Conservation (phyloP, 2,113 vertebrate genomes). For the Xenotilapia flavipinnis region DNA sequence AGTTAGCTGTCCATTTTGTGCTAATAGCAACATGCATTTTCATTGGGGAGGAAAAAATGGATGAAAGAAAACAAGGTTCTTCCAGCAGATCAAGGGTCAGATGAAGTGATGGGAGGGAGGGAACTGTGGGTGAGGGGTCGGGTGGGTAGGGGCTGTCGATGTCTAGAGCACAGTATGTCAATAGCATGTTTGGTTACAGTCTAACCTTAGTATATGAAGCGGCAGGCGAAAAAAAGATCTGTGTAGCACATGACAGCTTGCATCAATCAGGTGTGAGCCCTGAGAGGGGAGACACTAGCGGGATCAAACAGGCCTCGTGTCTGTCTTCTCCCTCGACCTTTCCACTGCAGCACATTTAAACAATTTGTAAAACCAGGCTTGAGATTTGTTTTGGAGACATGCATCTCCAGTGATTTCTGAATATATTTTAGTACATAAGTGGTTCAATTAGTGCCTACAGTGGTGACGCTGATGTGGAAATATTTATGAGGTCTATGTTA, state of each 20-base stretch:
- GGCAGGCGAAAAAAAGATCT: conserved; percentile 43
- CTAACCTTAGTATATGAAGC: conserved; percentile 34
- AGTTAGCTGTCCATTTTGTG: neutral
- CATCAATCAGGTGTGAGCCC: conserved; percentile 48
- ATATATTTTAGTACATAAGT: neutral
- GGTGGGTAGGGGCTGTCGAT: neutral
- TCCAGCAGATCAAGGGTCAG: conserved; percentile 6
- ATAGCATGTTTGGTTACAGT: conserved; percentile 38
- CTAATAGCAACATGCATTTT: neutral
- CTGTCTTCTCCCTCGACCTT: conserved; percentile 6
- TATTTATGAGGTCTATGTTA: neutral
- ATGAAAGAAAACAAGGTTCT: neutral
- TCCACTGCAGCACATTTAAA: neutral
- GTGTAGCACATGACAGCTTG: conserved; percentile 54
- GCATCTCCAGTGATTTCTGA: neutral
- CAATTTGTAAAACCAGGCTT: neutral
- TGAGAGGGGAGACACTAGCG: conserved; percentile 17
- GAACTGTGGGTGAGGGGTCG: neutral
- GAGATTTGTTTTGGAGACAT: neutral
- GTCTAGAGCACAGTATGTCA: neutral
- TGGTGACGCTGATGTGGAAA: neutral
- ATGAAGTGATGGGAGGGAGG: neutral
- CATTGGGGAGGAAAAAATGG: neutral
- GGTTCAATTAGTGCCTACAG: neutral
- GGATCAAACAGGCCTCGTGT: conserved; percentile 21